Evolutionary conservation across 1,140 invertebrate species (phyloP).

Genomic region (Oscheius sp.): DNA sequence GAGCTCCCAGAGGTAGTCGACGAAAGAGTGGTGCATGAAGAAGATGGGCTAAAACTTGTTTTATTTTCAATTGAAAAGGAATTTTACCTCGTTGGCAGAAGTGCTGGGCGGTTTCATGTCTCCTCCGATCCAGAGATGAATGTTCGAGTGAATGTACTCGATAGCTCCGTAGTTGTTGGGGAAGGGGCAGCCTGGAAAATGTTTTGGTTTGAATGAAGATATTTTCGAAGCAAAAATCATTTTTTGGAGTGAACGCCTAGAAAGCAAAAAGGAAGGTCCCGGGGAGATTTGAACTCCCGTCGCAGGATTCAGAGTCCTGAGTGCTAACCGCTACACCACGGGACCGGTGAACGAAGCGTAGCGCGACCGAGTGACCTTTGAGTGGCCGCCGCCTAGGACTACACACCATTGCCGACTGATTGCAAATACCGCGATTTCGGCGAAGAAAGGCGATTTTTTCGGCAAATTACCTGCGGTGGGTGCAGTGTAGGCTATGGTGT

Average conservation of each 20-base stretch:
- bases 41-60: no score
- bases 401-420: no score
- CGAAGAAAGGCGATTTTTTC: no score
- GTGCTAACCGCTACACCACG: constrained; percentile 12
- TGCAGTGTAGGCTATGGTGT: constrained; percentile 59
- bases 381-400: no score
- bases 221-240: background rate
- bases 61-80: constrained; percentile 34
- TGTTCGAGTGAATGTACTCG: constrained; percentile 56
- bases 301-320: constrained; percentile 10
- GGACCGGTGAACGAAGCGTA: no score
- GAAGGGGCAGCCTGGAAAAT: constrained; percentile 50
- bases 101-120: constrained; percentile 60
- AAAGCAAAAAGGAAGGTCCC: no score
- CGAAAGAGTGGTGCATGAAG: constrained; percentile 58
- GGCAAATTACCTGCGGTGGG: constrained; percentile 44
- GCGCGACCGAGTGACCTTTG: no score
- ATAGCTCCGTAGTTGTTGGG: constrained; percentile 54
- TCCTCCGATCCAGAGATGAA: constrained; percentile 59
- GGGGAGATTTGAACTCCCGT: background rate
- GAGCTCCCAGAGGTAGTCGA: constrained; percentile 60
- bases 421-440: background rate
- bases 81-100: constrained; percentile 59
- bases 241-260: background rate
- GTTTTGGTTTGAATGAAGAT: no score